Evolutionary conservation across 92 coral and sea anemone species (phyloP), one percentile per base, ranked within the genome.

Genomic region (Zoanthus gigantus): DNA sequence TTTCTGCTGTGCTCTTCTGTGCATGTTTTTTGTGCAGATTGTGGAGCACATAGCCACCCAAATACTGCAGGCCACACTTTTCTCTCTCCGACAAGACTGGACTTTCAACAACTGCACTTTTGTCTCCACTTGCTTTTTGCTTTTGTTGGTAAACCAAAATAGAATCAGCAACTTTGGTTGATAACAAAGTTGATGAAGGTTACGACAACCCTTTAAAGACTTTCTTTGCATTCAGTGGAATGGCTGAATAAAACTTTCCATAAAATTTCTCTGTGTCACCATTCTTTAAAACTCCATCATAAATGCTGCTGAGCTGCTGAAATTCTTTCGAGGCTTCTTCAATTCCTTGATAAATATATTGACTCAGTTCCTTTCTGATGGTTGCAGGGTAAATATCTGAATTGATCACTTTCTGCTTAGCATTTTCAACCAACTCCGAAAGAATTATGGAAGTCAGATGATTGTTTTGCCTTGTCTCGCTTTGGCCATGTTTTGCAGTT

Each of bases 31-130:
- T 87, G 80, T 92, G 87, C 15, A 90, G 73, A 46, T 86, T 90
- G 68, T 92, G 93, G 71, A 90, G 77, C 45, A 90, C 95, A 90
- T 92, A 92, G 2, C 93, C 91, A 17, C 91, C 82, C 15, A 93
- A 53, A 86, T 93, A 88, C 37, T 91, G 92, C 74, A 90, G 93
- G 37, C 90, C 92, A 73, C 90, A 90, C 76, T 83, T 89, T 77
- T 87, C 67, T 69, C 31, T 79, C 61, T 65, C 79, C 30, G 92
- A 37, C 28, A 89, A 61, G 5, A 8, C 68, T 17, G 68, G 7
- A 61, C 68, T 61, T 61, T 31, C 68, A 61, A 61, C 68, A 4
- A 61, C 68, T 61, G 7, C 68, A 61, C 68, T 1, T 61, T 61
- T 61, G 46, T 73, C 57, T 73, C 28, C 77, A 45, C 29, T 73